phyloP scores from a whole-genome alignment of 2,113 vertebrate genomes.

The Melierax canorus region DNA sequence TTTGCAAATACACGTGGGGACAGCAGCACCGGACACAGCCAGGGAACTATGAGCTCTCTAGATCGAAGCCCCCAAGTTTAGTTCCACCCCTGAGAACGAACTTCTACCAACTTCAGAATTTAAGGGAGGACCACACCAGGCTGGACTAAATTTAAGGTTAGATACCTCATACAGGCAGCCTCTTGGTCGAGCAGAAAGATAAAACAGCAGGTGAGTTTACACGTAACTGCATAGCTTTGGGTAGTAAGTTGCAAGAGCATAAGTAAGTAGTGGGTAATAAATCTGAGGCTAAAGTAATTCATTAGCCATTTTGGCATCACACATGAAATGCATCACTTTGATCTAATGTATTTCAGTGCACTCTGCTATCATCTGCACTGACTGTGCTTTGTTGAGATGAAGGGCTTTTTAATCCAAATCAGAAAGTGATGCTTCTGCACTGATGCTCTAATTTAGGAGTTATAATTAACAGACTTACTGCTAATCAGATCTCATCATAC shows the following conservation, averaged over 20 bases:
- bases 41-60: neutral
- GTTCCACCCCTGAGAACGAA: neutral
- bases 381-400: conserved; percentile 65
- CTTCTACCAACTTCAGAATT: neutral
- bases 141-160: neutral
- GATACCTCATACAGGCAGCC: neutral
- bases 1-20: neutral
- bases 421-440: conserved; percentile 65
- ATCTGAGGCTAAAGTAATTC: conserved; percentile 27
- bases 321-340: conserved; percentile 32
- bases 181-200: neutral
- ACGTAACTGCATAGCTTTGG: neutral
- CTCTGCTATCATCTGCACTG: conserved; percentile 53
- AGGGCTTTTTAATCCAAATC: conserved; percentile 71
- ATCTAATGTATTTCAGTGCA: conserved; percentile 33
- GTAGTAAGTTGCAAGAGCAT: conserved; percentile 6
- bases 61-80: neutral
- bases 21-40: neutral
- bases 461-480: conserved; percentile 74
- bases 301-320: conserved; percentile 50
- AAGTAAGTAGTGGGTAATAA: conserved; percentile 37
- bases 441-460: conserved; percentile 65
- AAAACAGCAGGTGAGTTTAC: conserved; percentile 22
- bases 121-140: neutral
- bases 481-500: conserved; percentile 69